Percentiles rank a stretch among this genome's conserved stretches.
These are phyloP conservation scores for Etheostoma nigrum DNA, from an alignment of 2,797 vertebrate species.

Conservation along the genomic window DNA sequence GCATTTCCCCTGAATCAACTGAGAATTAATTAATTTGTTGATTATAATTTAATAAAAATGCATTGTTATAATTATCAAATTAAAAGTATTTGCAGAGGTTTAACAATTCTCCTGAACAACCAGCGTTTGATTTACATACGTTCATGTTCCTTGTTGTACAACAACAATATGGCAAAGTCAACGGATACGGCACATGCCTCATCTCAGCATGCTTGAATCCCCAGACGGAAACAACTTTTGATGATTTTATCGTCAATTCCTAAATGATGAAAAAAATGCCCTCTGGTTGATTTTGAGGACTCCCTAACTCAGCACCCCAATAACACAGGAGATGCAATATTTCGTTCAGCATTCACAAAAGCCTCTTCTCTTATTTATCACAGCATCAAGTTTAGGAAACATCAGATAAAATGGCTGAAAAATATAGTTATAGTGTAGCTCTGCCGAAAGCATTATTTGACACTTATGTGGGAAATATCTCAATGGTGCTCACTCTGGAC, in stretches of 20 bases:
- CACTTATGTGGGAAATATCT: slow-evolving; percentile 54
- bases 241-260: background rate
- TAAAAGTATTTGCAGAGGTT: background rate
- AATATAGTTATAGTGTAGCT: slow-evolving; percentile 38
- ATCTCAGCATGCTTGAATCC: background rate
- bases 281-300: background rate
- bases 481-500: slow-evolving; percentile 57
- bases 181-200: background rate
- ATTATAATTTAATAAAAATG: background rate
- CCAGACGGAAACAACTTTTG: background rate
- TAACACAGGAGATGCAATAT: slow-evolving; percentile 19
- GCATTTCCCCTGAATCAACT: background rate
- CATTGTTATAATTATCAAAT: background rate
- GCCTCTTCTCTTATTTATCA: slow-evolving; percentile 48
- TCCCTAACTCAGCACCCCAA: background rate
- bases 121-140: background rate
- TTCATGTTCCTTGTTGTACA: background rate
- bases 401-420: slow-evolving; percentile 46
- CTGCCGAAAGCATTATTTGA: slow-evolving; percentile 46
- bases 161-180: background rate
- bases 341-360: slow-evolving; percentile 15
- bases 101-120: background rate
- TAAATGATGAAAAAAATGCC: background rate
- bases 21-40: background rate
- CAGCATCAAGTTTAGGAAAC: slow-evolving; percentile 29